These are phyloP conservation scores for Mugil cephalus DNA, from an alignment of 2,113 vertebrate species.

Conservation along the genomic window DNA sequence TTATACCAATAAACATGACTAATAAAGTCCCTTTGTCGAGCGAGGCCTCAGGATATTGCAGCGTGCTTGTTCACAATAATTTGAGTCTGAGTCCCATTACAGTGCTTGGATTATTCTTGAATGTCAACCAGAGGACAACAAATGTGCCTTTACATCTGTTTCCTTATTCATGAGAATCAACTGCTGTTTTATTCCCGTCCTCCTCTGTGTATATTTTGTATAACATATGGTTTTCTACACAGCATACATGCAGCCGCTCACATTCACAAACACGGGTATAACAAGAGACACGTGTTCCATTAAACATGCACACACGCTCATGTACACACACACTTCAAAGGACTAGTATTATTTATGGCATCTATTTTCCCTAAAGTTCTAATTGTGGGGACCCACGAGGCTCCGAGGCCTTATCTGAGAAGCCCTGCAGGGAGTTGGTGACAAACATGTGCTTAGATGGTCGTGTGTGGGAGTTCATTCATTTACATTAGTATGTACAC, in stretches of 20 bases:
- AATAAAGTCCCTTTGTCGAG: constrained; percentile 18
- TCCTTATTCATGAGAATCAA: constrained; percentile 66
- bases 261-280: constrained; percentile 7
- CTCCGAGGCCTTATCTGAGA: not conserved
- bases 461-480: constrained; percentile 2
- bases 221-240: not conserved
- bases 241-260: not conserved
- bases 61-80: constrained; percentile 41
- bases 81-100: constrained; percentile 25
- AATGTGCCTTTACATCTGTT: constrained; percentile 51
- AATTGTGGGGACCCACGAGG: constrained; percentile 10
- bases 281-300: not conserved
- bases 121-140: constrained; percentile 54
- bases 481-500: constrained; percentile 8
- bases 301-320: not conserved
- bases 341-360: constrained; percentile 14
- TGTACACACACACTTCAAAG: constrained; percentile 30
- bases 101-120: constrained; percentile 35
- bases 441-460: constrained; percentile 16
- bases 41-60: constrained; percentile 20
- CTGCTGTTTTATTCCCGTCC: constrained; percentile 22
- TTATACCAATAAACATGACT: constrained; percentile 14
- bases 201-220: not conserved
- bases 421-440: not conserved
- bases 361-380: constrained; percentile 19